A percentile compares a stretch with the other conserved stretches of the same genome.
These are phyloP conservation scores for Monopterus albus DNA, from an alignment of 2,113 vertebrate species.

Conservation along the genomic window DNA sequence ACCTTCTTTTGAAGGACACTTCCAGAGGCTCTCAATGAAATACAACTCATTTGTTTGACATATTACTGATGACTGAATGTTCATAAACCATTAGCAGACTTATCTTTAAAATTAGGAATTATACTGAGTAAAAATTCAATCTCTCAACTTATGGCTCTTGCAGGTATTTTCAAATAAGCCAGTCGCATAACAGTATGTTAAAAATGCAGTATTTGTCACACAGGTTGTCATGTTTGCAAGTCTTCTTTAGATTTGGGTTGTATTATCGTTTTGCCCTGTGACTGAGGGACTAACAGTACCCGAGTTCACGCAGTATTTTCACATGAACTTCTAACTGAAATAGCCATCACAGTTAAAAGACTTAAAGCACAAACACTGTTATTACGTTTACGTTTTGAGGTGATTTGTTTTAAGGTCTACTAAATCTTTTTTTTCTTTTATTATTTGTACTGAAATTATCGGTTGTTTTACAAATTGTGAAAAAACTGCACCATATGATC, in stretches of 20 bases:
- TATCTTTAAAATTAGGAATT: slow-evolving; percentile 37
- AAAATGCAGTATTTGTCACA: slow-evolving; percentile 58
- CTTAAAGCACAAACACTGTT: slow-evolving; percentile 81
- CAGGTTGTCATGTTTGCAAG: slow-evolving; percentile 42
- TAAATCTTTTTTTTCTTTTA: slow-evolving; percentile 51
- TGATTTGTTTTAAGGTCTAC: slow-evolving; percentile 65
- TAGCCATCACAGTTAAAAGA: slow-evolving; percentile 79
- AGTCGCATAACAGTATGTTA: slow-evolving; percentile 43
- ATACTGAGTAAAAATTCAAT: slow-evolving; percentile 14
- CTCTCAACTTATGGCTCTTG: slow-evolving; percentile 21
- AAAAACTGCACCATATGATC: slow-evolving; percentile 78
- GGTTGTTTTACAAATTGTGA: slow-evolving; percentile 74
- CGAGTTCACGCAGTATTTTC: slow-evolving; percentile 65
- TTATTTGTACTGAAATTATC: slow-evolving; percentile 74
- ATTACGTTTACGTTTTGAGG: slow-evolving; percentile 61
- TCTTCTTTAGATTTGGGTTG: slow-evolving; percentile 48
- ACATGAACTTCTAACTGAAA: slow-evolving; percentile 71
- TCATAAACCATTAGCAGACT: slow-evolving; percentile 30
- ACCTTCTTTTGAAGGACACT: slow-evolving; percentile 44
- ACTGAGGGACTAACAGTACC: slow-evolving; percentile 31
- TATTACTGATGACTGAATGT: slow-evolving; percentile 50
- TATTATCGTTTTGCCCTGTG: slow-evolving; percentile 33
- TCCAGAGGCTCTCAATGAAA: slow-evolving; percentile 39
- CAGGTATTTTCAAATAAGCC: slow-evolving; percentile 62
- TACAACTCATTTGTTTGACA: slow-evolving; percentile 45